Percentiles rank a stretch among this genome's conserved stretches.
Conservation (phyloP, 2,113 vertebrate genomes). For the Ctenomys sociabilis region DNA sequence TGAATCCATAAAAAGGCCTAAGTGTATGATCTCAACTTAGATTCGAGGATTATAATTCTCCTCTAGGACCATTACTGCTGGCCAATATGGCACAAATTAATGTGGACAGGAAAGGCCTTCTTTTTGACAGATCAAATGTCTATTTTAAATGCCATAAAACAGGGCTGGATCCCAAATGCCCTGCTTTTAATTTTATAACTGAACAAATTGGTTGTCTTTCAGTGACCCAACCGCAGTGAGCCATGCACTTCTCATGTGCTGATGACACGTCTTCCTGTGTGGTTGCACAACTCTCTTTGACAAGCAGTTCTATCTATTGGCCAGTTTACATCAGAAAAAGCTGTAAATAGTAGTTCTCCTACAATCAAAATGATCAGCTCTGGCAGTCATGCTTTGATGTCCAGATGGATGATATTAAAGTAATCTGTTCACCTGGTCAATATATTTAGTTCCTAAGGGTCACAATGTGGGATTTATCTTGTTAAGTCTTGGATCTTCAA, state of each 20-base stretch:
- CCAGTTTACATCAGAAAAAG: slow-evolving; percentile 48
- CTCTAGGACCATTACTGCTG: slow-evolving; percentile 56
- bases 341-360: slow-evolving; percentile 57
- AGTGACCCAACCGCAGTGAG: background rate
- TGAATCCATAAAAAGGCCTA: slow-evolving; percentile 70
- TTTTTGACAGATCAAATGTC: slow-evolving; percentile 71
- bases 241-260: background rate
- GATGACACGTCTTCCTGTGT: slow-evolving; percentile 7
- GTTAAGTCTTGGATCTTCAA: slow-evolving; percentile 15
- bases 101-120: slow-evolving; percentile 44
- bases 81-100: slow-evolving; percentile 67
- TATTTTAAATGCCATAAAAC: slow-evolving; percentile 66
- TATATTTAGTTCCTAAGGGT: background rate
- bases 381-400: slow-evolving; percentile 29
- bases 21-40: slow-evolving; percentile 72
- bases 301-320: slow-evolving; percentile 37
- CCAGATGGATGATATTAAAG: slow-evolving; percentile 23
- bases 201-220: slow-evolving; percentile 53
- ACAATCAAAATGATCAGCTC: slow-evolving; percentile 55
- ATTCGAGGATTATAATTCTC: slow-evolving; percentile 66
- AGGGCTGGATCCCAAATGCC: slow-evolving; percentile 33
- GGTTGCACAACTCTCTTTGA: slow-evolving; percentile 52
- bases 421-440: background rate
- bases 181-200: slow-evolving; percentile 67
- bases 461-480: background rate